Percentiles rank a stretch among this genome's conserved stretches.
These are phyloP conservation scores for Pipistrellus kuhlii DNA, from an alignment of 2,797 vertebrate genomes.

Conservation along the genomic window DNA sequence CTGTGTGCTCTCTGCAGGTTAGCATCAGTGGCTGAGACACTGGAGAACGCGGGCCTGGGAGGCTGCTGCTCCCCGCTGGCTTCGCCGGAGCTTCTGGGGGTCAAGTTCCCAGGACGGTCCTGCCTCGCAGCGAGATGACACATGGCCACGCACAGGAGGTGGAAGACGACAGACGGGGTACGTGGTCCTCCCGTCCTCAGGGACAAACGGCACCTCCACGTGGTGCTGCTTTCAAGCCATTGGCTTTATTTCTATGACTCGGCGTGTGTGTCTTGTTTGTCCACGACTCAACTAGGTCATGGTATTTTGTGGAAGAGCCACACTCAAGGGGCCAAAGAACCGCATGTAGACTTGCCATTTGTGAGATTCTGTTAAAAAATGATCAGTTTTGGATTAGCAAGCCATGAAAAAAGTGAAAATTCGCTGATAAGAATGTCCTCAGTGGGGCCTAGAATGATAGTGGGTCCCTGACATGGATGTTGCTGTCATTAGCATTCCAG, in stretches of 20 bases:
- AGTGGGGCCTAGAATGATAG: background rate
- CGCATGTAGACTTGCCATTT: background rate
- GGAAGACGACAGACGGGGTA: background rate
- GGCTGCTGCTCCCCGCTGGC: background rate
- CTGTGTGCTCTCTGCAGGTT: background rate
- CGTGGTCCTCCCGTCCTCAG: background rate
- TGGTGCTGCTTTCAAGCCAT: constrained; percentile 5
- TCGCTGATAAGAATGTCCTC: background rate
- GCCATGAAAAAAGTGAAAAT: background rate
- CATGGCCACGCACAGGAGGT: background rate
- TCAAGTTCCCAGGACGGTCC: background rate
- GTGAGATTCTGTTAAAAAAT: background rate
- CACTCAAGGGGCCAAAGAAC: no score
- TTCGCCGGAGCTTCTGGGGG: background rate
- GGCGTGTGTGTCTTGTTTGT: background rate
- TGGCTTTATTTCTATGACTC: background rate
- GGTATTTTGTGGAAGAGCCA: no score
- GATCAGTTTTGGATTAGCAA: background rate
- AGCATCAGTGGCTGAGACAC: background rate
- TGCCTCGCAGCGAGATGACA: constrained; percentile 26
- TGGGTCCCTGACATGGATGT: background rate
- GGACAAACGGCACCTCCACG: background rate
- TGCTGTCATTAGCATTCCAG: background rate
- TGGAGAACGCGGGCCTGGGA: background rate
- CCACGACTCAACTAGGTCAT: no score